A percentile compares a stretch with the other conserved stretches of the same genome.
Conservation (phyloP, 2,888 invertebrate genomes). For the Melitaea athalia region DNA sequence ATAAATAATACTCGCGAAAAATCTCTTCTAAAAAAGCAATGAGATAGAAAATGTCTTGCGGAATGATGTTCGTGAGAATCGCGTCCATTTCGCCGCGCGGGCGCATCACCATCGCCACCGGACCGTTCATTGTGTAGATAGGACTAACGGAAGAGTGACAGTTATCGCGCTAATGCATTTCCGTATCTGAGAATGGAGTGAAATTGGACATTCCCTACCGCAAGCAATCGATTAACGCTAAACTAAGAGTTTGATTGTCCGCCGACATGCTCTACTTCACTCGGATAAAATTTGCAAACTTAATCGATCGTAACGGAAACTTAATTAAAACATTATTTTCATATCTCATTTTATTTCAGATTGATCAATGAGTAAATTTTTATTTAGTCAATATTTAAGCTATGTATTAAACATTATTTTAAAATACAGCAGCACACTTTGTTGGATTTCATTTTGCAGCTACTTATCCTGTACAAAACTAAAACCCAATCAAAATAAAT, state of each 20-base stretch:
- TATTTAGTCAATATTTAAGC: background rate
- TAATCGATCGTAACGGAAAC: slow-evolving; percentile 27
- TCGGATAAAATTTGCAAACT: slow-evolving; percentile 24
- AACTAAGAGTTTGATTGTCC: slow-evolving; percentile 17
- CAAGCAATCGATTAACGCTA: slow-evolving; percentile 31
- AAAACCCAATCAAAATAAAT: background rate
- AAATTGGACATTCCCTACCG: slow-evolving; percentile 37
- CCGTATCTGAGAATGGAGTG: slow-evolving; percentile 38
- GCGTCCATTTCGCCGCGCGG: slow-evolving; percentile 52
- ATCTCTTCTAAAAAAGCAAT: slow-evolving; percentile 5
- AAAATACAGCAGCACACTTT: too few relatives aligned
- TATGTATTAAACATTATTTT: background rate
- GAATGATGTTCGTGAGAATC: slow-evolving; percentile 57
- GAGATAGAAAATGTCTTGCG: slow-evolving; percentile 19
- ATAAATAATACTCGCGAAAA: slow-evolving; percentile 10
- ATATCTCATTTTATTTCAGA: slow-evolving; percentile 15
- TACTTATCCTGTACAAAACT: background rate
- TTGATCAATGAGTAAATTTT: background rate
- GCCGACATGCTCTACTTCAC: slow-evolving; percentile 28
- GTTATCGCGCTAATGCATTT: slow-evolving; percentile 62
- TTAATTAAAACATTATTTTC: slow-evolving; percentile 25
- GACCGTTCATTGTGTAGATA: slow-evolving; percentile 53
- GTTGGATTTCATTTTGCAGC: background rate
- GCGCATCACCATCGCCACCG: slow-evolving; percentile 45
- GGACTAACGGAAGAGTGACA: slow-evolving; percentile 56